Evolutionary conservation across 1,140 invertebrate genomes (phyloP), one percentile per base, ranked within the genome.

Genomic region (Eubasilissa regina): DNA sequence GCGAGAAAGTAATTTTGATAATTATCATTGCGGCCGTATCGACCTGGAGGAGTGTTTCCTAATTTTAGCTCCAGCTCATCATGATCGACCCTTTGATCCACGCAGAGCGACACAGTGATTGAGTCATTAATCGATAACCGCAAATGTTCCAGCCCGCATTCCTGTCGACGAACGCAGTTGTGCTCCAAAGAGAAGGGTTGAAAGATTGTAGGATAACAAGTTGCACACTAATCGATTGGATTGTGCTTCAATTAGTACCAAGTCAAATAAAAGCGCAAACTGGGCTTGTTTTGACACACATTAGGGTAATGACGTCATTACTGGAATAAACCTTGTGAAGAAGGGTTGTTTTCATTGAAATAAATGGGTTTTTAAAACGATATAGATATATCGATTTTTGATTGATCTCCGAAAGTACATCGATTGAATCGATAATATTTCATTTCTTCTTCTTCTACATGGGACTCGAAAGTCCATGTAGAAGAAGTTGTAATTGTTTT

Each of bases 231-330:
- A 75, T 78, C 80, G 80, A 81, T 81, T 81, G 75, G 64, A 81
- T 81, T 81, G 80, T 81, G 64, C 60, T 75, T 81, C 80, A 81
- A 81, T 81, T 81, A 78, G 76, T 78, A 47, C 58, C 73, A 72
- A 80, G 75, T 80, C 79, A 72, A 77, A 72, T 77, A 70, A 48
- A 76, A 70, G 48, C 62, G 43, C 17, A 12, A 53, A 66, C 47
- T n/a, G 15, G 55, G 60, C 21, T 75, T 56, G 19, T 45, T 68
- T 47, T 47, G 35, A 68, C 43, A 68, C 15, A 13, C 15, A 68
- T 68, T 10, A 47, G 64, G 43, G 44, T 68, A 68, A 68, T 68
- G 64, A 48, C 64, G 17, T 68, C 44, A 68, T 68, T 47, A 68
- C 60, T 12, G 11, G 13, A 25, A 62, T 44, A 58, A 58, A 58